Conservation (phyloP, 2,888 invertebrate genomes). For the Ischnura elegans region DNA sequence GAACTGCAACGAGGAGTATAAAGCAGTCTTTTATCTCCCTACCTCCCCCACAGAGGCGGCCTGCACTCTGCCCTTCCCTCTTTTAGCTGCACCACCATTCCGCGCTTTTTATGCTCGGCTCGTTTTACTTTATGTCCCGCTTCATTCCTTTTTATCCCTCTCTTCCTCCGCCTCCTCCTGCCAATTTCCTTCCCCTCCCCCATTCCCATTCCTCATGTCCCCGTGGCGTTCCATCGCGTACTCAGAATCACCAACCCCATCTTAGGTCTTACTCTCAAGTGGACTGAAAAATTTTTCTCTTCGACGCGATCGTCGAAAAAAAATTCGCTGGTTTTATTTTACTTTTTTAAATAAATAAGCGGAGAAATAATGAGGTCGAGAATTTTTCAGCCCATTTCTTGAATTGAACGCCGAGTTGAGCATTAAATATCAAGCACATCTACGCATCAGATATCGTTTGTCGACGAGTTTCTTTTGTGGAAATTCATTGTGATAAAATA, state of each 20-base stretch:
- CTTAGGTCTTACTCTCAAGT: too few species aligned
- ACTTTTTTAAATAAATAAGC: too few species aligned
- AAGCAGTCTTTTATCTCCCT: slow-evolving; percentile 10
- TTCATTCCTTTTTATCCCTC: not conserved
- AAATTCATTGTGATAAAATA: too few species aligned
- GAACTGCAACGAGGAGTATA: slow-evolving; percentile 26
- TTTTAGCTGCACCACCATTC: not conserved
- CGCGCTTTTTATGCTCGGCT: not conserved
- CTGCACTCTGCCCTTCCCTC: not conserved
- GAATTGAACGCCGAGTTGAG: too few species aligned
- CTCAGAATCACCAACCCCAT: not conserved
- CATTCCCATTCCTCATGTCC: not conserved
- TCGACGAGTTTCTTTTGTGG: too few species aligned
- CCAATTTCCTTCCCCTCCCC: slow-evolving; percentile 31
- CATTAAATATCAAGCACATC: too few species aligned
- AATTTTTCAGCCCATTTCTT: too few species aligned
- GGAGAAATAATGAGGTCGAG: too few species aligned
- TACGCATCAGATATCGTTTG: too few species aligned
- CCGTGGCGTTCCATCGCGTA: not conserved
- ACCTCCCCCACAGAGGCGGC: not conserved
- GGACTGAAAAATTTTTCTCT: too few species aligned
- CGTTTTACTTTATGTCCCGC: slow-evolving; percentile 18
- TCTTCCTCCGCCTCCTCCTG: not conserved
- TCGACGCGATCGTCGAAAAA: too few species aligned
- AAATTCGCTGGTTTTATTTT: too few species aligned